Conservation (phyloP, 2,888 invertebrate species). For the Drosophila lutescens region DNA sequence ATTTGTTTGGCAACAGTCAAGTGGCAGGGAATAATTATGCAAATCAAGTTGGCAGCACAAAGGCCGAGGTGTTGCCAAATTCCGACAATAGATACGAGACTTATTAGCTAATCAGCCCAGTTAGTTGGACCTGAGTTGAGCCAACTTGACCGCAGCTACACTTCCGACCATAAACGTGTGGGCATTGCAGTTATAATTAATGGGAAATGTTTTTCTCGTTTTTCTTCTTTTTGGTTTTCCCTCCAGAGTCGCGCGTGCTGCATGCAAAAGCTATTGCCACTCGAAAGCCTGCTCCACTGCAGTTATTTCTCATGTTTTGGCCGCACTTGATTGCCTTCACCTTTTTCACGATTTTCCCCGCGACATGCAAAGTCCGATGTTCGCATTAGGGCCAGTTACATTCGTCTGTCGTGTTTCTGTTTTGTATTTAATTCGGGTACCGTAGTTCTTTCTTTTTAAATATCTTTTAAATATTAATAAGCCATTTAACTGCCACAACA, state of each 20-base stretch:
- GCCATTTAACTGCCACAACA: slow-evolving; percentile 73
- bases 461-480: slow-evolving; percentile 73
- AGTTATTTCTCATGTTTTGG: slow-evolving; percentile 71
- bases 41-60: slow-evolving; percentile 20
- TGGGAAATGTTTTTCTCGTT: slow-evolving; percentile 13
- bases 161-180: slow-evolving; percentile 46
- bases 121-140: slow-evolving; percentile 3
- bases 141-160: slow-evolving; percentile 20
- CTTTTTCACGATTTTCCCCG: background rate
- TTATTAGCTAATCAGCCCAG: slow-evolving; percentile 30
- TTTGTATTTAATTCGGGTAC: slow-evolving; percentile 22
- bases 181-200: slow-evolving; percentile 30
- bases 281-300: slow-evolving; percentile 70
- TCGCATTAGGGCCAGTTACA: slow-evolving; percentile 62
- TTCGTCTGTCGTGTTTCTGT: slow-evolving; percentile 46
- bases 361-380: slow-evolving; percentile 29
- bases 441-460: slow-evolving; percentile 28
- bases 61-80: slow-evolving; percentile 18
- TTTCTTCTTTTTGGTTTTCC: background rate
- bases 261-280: slow-evolving; percentile 74
- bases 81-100: slow-evolving; percentile 6
- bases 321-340: slow-evolving; percentile 22
- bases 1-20: slow-evolving; percentile 73
- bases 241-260: slow-evolving; percentile 55
- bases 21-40: slow-evolving; percentile 51